Evolutionary conservation across 53 echinoderm and acorn worm genomes (phyloP), one percentile per base, ranked within the genome.

Genomic region (Luidia sarsii): DNA sequence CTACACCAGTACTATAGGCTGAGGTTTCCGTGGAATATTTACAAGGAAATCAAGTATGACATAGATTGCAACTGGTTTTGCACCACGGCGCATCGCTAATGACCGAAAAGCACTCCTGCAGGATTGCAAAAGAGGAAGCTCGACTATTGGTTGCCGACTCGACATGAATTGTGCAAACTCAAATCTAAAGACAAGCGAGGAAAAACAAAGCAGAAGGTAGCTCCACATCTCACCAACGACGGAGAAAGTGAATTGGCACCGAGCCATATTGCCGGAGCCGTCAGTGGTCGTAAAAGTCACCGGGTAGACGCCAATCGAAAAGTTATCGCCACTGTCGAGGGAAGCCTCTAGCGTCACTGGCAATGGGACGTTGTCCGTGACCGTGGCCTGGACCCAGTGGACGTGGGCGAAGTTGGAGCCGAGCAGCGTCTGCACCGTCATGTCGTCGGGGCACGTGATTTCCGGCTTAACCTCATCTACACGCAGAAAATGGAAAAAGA

Each of bases 221-320:
- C n/a, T n/a, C n/a, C n/a, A n/a, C n/a, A n/a, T n/a, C 80, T 28
- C 45, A 82, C 82, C 82, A 23, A 23, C 22, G 38, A 81, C 81
- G 0, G 87, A 81, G 32, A 81, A 64, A 3, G 25, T 33, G 18
- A 87, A 80, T 3, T 52, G 23, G 57, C 87, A 87, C 4, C 65
- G 33, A 3, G 43, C 87, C 19, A 72, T 80, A 43, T 81, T 87
- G 15, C 81, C 81, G 2, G 38, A 63, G 11, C 49, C 71, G 20
- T 87, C 87, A 29, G 65, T 81, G 45, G 81, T 81, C 7, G 71
- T 71, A 19, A 72, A 75, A 4, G 72, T 80, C 3, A 87, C 72
- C 16, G 67, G 28, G 6, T 71, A 52, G 10, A 65, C 87, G 3
- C 80, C 51, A 27, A 65, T 54, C 20, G 51, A 33, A 14, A 71